phyloP scores from a whole-genome alignment of 2,797 vertebrate genomes.

The Acanthopagrus latus region DNA sequence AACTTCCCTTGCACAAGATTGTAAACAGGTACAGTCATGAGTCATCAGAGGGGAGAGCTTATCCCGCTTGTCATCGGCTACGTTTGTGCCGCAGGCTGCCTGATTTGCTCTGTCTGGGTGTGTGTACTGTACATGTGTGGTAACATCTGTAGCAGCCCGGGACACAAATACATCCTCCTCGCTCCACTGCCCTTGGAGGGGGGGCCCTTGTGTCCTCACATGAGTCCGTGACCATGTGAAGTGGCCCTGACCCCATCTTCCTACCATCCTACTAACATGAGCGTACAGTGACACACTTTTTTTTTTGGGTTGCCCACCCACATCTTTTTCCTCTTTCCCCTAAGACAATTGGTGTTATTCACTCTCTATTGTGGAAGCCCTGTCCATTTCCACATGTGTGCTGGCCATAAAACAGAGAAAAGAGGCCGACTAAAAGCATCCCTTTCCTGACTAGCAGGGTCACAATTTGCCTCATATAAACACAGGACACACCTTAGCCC shows the following conservation, averaged over 20 bases:
- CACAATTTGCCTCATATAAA: constrained; percentile 74
- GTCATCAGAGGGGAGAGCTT: constrained; percentile 57
- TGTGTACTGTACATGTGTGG: constrained; percentile 27
- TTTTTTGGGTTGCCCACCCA: constrained; percentile 33
- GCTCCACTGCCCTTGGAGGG: not conserved
- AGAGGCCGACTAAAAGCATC: constrained; percentile 76
- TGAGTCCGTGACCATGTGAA: constrained; percentile 45
- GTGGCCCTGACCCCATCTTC: constrained; percentile 59
- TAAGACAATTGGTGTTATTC: constrained; percentile 76
- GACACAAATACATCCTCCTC: constrained; percentile 27
- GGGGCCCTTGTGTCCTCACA: constrained; percentile 34
- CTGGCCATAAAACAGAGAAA: constrained; percentile 69
- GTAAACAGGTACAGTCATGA: constrained; percentile 68
- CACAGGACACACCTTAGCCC: constrained; percentile 81
- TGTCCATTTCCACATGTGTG: constrained; percentile 79
- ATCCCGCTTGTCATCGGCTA: constrained; percentile 50
- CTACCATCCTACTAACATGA: constrained; percentile 30
- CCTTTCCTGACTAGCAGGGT: constrained; percentile 81
- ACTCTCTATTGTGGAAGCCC: constrained; percentile 77
- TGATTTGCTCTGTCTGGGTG: constrained; percentile 22
- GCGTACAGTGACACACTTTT: constrained; percentile 44
- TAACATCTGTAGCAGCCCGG: constrained; percentile 32
- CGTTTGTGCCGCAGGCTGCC: constrained; percentile 31
- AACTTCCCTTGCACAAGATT: constrained; percentile 63
- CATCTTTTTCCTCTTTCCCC: constrained; percentile 77